These are phyloP conservation scores for Caenorhabditis doughertyi DNA, from an alignment of 2,888 invertebrate genomes.

Conservation along the genomic window DNA sequence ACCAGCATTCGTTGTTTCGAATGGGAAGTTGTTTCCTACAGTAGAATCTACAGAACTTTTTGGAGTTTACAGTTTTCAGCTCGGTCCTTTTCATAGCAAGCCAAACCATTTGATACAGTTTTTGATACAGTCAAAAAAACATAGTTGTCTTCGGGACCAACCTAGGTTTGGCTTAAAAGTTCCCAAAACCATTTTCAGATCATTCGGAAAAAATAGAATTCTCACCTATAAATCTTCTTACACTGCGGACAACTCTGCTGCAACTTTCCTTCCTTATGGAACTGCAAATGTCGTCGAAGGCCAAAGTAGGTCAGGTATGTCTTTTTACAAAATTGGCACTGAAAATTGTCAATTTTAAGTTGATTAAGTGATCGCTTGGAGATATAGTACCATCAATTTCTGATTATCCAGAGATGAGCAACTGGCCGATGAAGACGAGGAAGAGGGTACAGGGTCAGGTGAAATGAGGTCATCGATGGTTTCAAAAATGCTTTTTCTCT, in stretches of 20 bases:
- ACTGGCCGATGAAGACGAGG: slow-evolving; percentile 27
- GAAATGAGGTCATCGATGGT: slow-evolving; percentile 61
- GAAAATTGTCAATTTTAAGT: slow-evolving; percentile 46
- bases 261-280: slow-evolving; percentile 69
- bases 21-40: too few relatives aligned
- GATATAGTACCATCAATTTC: slow-evolving; percentile 36
- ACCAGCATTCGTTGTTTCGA: too few relatives aligned
- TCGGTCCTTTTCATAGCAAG: too few relatives aligned
- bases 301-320: slow-evolving; percentile 69
- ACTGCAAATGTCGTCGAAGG: slow-evolving; percentile 67
- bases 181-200: too few relatives aligned
- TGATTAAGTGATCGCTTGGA: background rate
- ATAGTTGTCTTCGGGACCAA: too few relatives aligned
- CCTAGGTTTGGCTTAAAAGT: too few relatives aligned
- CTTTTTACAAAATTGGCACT: slow-evolving; percentile 70
- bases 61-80: too few relatives aligned
- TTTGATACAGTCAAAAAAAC: too few relatives aligned
- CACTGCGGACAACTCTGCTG: slow-evolving; percentile 72
- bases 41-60: too few relatives aligned
- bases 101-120: too few relatives aligned
- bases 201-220: too few relatives aligned
- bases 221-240: slow-evolving; percentile 70
- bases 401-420: slow-evolving; percentile 37
- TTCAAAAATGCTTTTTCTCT: slow-evolving; percentile 61
- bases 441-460: slow-evolving; percentile 39